Evolutionary conservation across 2,113 vertebrate species (phyloP).

Genomic region (Xiphias gladius): DNA sequence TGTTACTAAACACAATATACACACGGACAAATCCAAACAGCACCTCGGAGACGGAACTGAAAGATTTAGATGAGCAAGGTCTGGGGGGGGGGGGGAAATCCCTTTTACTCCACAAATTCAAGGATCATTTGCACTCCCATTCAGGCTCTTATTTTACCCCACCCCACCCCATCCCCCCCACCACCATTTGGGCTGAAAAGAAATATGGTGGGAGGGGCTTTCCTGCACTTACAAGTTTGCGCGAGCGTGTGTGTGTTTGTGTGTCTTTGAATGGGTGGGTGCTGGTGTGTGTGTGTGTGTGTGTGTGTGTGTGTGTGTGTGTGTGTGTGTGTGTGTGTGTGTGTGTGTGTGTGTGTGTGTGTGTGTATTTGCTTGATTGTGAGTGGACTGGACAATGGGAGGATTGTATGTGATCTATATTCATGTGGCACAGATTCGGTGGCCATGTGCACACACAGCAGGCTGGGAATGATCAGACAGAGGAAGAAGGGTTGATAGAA

Average conservation of each 20-base stretch:
- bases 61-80: slow-evolving; percentile 27
- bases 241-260: slow-evolving; percentile 22
- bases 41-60: slow-evolving; percentile 14
- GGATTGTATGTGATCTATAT: slow-evolving; percentile 81
- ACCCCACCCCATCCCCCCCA: slow-evolving; percentile 18
- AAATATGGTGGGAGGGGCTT: slow-evolving; percentile 75
- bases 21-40: background rate
- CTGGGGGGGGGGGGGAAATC: background rate
- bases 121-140: slow-evolving; percentile 77
- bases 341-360: slow-evolving; percentile 28
- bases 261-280: slow-evolving; percentile 42
- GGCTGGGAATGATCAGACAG: slow-evolving; percentile 39
- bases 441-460: slow-evolving; percentile 61
- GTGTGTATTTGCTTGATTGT: slow-evolving; percentile 57
- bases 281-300: slow-evolving; percentile 25
- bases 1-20: slow-evolving; percentile 11
- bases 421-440: slow-evolving; percentile 73
- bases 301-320: slow-evolving; percentile 17
- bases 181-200: slow-evolving; percentile 80
- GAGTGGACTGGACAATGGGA: slow-evolving; percentile 72
- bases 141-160: slow-evolving; percentile 76
- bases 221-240: slow-evolving; percentile 22
- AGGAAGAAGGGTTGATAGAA: slow-evolving; percentile 18
- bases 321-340: slow-evolving; percentile 3
- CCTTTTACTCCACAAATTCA: slow-evolving; percentile 72